A percentile compares a stretch with the other conserved stretches of the same genome.
Evolutionary conservation across 2,888 invertebrate genomes (phyloP).

Genomic region (Cephalotes varians): DNA sequence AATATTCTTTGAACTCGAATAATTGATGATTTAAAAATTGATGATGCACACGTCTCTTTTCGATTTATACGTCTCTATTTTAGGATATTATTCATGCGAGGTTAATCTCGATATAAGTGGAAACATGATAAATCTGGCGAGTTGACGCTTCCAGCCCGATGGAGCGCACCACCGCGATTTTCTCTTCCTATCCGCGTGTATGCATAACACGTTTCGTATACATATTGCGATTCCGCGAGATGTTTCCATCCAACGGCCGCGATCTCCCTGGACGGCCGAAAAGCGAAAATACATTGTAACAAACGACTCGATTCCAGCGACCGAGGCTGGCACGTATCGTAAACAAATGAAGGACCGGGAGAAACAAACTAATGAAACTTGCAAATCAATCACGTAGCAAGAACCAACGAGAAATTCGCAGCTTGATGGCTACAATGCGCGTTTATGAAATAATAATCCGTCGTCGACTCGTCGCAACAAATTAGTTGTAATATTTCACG

Average conservation of each 20-base stretch:
- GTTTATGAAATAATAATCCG: constrained; percentile 45
- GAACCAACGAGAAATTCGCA: constrained; percentile 39
- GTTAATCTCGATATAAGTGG: constrained; percentile 59
- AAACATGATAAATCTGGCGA: constrained; percentile 67
- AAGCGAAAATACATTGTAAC: constrained; percentile 68
- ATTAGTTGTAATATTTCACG: constrained; percentile 52
- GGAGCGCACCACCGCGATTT: constrained; percentile 60
- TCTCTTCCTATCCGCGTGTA: constrained; percentile 56
- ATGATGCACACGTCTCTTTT: neutral
- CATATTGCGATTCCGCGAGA: constrained; percentile 70
- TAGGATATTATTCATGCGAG: neutral
- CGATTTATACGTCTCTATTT: neutral
- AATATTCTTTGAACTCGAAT: neutral
- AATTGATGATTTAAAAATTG: neutral
- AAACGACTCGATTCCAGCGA: constrained; percentile 61
- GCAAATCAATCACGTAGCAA: constrained; percentile 57
- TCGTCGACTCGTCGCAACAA: constrained; percentile 28
- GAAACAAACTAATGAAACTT: constrained; percentile 56
- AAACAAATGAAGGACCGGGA: constrained; percentile 44
- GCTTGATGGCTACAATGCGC: constrained; percentile 23
- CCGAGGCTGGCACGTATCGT: constrained; percentile 44
- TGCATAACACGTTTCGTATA: constrained; percentile 68
- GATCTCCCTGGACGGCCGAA: constrained; percentile 53
- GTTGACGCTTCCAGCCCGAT: constrained; percentile 61
- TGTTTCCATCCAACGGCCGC: constrained; percentile 49